Percentiles rank a stretch among this genome's conserved stretches.
phyloP scores from a whole-genome alignment of 2,113 vertebrate genomes.

The Phalacrocorax carbo region DNA sequence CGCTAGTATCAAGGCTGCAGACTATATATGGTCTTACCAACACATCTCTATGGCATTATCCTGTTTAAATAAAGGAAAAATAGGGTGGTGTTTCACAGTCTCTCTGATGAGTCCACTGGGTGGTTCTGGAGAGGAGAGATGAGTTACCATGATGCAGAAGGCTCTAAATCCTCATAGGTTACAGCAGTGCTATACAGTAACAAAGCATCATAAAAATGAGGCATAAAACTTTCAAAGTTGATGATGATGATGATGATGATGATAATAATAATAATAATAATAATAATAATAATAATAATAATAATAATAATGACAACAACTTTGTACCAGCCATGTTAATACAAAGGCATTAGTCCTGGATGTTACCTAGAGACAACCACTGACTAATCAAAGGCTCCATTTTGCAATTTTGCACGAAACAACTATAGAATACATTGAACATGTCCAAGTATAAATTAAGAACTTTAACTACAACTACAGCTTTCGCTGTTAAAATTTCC shows the following conservation, averaged over 20 bases:
- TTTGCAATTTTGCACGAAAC: background rate
- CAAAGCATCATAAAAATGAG: background rate
- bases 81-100: background rate
- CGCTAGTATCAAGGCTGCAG: background rate
- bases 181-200: background rate
- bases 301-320: too few relatives aligned
- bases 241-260: too few relatives aligned
- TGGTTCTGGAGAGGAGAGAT: background rate
- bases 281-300: background rate
- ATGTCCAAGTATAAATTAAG: background rate
- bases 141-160: background rate
- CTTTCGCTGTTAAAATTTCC: background rate
- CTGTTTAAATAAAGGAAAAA: background rate
- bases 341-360: background rate
- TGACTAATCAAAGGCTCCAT: background rate
- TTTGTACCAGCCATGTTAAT: background rate
- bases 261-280: background rate
- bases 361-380: background rate
- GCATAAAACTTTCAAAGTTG: background rate
- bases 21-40: background rate
- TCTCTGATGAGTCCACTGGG: background rate
- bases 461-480: background rate
- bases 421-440: background rate
- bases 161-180: background rate
- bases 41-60: background rate